A percentile compares a stretch with the other conserved stretches of the same genome.
Evolutionary conservation across 2,113 vertebrate genomes (phyloP).

Genomic region (Hippocampus guttulatus): DNA sequence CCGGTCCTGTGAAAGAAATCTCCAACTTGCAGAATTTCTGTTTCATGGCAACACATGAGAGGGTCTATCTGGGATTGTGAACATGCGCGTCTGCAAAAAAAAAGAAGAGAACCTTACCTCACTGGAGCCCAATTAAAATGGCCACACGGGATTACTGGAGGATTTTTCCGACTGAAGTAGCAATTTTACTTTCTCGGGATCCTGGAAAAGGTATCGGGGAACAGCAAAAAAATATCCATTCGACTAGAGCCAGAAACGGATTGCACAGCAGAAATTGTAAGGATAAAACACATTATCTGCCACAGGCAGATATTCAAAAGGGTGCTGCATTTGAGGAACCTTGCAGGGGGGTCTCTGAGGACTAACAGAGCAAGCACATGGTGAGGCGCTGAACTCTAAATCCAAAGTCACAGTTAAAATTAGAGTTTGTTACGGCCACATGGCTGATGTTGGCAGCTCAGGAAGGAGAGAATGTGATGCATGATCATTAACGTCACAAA

Average conservation of each 20-base stretch:
- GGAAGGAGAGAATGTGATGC: conserved; percentile 2
- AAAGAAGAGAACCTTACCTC: conserved; percentile 29
- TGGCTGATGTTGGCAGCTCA: neutral
- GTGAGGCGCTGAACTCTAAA: neutral
- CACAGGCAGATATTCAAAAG: conserved; percentile 36
- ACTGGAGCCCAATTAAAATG: conserved; percentile 61
- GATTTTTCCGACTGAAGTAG: conserved; percentile 26
- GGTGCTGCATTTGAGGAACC: conserved; percentile 14
- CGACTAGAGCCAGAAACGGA: conserved; percentile 28
- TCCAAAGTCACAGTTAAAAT: conserved; percentile 1
- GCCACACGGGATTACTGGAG: conserved; percentile 39
- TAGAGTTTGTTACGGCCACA: neutral
- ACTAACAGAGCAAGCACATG: conserved; percentile 7
- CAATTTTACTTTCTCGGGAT: conserved; percentile 21
- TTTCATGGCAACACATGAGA: conserved; percentile 23
- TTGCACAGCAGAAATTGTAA: conserved; percentile 31
- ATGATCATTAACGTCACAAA: neutral
- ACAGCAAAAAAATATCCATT: conserved; percentile 28
- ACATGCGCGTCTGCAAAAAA: conserved; percentile 9
- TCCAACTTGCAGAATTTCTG: conserved; percentile 6
- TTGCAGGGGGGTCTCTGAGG: conserved; percentile 18
- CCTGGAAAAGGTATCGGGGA: conserved; percentile 30
- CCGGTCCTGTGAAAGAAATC: conserved; percentile 19
- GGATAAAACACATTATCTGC: conserved; percentile 31
- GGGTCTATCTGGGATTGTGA: conserved; percentile 18